phyloP scores from a whole-genome alignment of 2,113 vertebrate genomes.

The Castor canadensis region DNA sequence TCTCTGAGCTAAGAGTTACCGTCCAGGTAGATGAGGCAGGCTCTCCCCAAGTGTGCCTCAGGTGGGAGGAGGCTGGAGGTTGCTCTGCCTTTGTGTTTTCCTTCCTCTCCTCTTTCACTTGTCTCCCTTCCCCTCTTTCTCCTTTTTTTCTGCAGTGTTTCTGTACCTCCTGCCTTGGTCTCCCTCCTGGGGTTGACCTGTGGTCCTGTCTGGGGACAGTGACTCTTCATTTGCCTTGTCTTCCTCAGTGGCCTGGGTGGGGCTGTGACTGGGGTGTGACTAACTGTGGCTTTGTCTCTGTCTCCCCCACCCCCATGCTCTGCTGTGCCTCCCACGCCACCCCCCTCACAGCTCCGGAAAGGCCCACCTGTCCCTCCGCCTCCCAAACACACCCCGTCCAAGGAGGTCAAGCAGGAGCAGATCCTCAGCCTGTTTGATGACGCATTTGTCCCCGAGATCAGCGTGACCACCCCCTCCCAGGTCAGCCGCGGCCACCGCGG shows the following conservation, averaged over 20 bases:
- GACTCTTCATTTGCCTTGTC: fast-evolving
- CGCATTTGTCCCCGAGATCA: slow-evolving; percentile 94
- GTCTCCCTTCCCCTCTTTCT: no score
- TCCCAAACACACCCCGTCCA: slow-evolving; percentile 97
- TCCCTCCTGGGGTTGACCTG: neutral
- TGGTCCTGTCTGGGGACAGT: neutral
- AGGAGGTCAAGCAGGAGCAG: slow-evolving; percentile 97
- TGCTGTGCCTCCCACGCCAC: neutral
- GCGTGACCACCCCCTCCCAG: slow-evolving; percentile 97
- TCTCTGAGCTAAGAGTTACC: no score
- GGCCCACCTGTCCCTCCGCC: slow-evolving; percentile 95
- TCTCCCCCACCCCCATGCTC: slow-evolving; percentile 69
- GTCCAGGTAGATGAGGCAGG: no score
- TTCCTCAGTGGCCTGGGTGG: neutral
- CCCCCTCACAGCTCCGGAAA: slow-evolving; percentile 91
- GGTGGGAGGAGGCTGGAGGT: fast-evolving
- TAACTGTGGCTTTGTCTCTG: slow-evolving; percentile 86
- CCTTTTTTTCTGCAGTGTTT: neutral
- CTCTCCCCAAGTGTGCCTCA: fast-evolving
- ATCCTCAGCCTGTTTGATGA: slow-evolving; percentile 98
- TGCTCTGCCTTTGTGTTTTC: neutral
- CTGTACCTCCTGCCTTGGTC: neutral
- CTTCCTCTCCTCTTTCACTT: neutral
- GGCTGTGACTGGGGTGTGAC: slow-evolving; percentile 62
- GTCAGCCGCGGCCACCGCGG: slow-evolving; percentile 86